These are phyloP conservation scores for Polymixis lichenea DNA, from an alignment of 2,888 invertebrate species.

Conservation along the genomic window DNA sequence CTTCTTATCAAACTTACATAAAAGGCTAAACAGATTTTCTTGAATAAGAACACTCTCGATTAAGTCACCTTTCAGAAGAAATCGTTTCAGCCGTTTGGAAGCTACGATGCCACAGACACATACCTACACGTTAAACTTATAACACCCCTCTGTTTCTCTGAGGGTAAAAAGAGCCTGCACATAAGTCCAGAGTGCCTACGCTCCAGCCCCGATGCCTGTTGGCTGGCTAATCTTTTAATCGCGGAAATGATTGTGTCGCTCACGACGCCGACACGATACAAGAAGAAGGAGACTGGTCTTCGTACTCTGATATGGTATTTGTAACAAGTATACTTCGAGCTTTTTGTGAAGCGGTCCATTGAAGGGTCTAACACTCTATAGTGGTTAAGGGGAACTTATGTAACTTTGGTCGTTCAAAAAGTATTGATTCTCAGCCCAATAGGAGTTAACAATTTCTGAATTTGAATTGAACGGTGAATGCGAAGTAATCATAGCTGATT, in stretches of 20 bases:
- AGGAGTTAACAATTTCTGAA: neutral
- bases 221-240: neutral
- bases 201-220: neutral
- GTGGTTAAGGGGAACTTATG: no score
- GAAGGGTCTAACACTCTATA: no score
- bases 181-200: neutral
- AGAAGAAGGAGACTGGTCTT: neutral
- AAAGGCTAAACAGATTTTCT: no score
- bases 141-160: no score
- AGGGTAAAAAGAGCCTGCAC: neutral
- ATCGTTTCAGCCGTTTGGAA: no score
- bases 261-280: neutral
- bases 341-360: neutral
- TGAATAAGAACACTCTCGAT: no score
- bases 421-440: neutral
- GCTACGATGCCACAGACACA: no score
- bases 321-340: neutral
- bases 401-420: neutral
- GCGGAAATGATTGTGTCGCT: constrained; percentile 3
- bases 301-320: neutral
- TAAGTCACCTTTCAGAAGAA: no score
- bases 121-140: no score
- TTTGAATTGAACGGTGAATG: neutral
- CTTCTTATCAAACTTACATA: no score
- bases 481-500: neutral